These are phyloP conservation scores for Seira musarum DNA, from an alignment of 2,888 invertebrate genomes.

Conservation along the genomic window DNA sequence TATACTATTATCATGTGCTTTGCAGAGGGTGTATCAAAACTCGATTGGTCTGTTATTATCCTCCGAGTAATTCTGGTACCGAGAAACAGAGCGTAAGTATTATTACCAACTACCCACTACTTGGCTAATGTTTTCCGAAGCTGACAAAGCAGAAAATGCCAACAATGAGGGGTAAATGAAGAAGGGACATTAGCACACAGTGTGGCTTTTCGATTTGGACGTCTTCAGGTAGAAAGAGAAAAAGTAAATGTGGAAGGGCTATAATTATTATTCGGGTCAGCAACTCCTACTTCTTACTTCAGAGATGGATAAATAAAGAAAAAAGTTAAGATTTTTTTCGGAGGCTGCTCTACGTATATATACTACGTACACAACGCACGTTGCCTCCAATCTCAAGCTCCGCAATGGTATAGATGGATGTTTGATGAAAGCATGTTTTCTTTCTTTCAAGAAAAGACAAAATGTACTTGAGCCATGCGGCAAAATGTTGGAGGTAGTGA, in stretches of 20 bases:
- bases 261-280: conserved; percentile 68
- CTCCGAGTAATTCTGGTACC: conserved; percentile 4
- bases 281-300: conserved; percentile 49
- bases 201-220: no score
- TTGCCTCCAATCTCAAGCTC: conserved; percentile 38
- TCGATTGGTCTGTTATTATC: conserved; percentile 12
- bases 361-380: conserved; percentile 5
- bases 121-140: background rate
- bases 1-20: conserved; percentile 30
- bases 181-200: conserved; percentile 15
- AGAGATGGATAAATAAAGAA: background rate
- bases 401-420: conserved; percentile 19
- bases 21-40: conserved; percentile 20
- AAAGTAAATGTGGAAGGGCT: conserved; percentile 48
- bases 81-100: no score
- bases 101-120: no score
- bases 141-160: conserved; percentile 31
- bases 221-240: background rate
- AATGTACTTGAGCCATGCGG: background rate
- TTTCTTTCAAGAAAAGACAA: conserved; percentile 20
- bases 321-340: background rate
- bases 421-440: conserved; percentile 44
- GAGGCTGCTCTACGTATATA: no score
- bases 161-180: conserved; percentile 29
- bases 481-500: conserved; percentile 42